phyloP scores from a whole-genome alignment of 2,888 invertebrate species.

The Eilema sororculum region DNA sequence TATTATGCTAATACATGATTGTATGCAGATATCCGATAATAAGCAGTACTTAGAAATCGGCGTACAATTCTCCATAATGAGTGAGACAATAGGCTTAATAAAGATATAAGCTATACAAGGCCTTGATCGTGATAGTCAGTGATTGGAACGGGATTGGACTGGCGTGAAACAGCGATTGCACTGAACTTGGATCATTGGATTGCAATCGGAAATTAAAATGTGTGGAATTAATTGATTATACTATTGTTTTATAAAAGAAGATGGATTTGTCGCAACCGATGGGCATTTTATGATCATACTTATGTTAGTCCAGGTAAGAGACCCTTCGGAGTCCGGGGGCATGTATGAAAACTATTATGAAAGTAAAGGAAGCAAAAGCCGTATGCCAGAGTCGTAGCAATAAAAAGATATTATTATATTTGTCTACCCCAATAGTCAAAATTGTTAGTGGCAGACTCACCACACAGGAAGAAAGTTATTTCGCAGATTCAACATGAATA shows the following conservation, averaged over 20 bases:
- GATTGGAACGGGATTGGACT: constrained; percentile 34
- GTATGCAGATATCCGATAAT: constrained; percentile 85
- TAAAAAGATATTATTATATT: not conserved
- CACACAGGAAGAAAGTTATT: too few species aligned
- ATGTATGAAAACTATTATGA: not conserved
- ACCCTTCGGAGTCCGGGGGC: too few species aligned
- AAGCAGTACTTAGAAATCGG: constrained; percentile 74
- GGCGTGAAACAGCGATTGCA: constrained; percentile 31
- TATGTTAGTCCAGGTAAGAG: too few species aligned
- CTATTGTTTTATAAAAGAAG: not conserved
- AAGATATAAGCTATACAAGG: constrained; percentile 76
- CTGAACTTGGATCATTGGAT: constrained; percentile 20
- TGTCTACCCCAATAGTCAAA: not conserved
- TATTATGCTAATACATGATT: constrained; percentile 86
- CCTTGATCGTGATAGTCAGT: constrained; percentile 68
- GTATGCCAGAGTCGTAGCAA: not conserved
- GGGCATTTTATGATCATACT: too few species aligned
- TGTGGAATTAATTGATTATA: not conserved
- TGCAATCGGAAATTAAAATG: constrained; percentile 20
- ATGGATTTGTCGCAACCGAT: not conserved
- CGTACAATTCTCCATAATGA: constrained; percentile 84
- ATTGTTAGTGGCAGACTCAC: too few species aligned
- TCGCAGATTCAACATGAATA: too few species aligned
- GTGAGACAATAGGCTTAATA: constrained; percentile 83
- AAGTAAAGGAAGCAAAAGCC: not conserved